Evolutionary conservation across 2,113 vertebrate species (phyloP).

Genomic region (Climacteris rufus): DNA sequence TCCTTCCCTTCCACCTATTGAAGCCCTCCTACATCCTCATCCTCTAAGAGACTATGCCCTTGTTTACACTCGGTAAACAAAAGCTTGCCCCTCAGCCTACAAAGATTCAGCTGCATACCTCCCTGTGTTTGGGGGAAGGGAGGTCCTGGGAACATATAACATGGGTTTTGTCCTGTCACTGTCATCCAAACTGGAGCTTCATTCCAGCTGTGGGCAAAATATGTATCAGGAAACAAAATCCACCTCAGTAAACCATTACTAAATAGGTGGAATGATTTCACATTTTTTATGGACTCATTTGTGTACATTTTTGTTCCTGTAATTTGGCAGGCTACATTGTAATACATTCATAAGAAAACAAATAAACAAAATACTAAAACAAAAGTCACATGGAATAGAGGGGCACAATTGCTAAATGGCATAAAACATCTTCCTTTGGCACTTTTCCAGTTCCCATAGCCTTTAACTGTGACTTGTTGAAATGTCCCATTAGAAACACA

Average conservation of each 20-base stretch:
- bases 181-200: background rate
- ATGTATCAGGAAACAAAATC: background rate
- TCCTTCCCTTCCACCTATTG: slow-evolving; percentile 37
- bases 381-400: slow-evolving; percentile 6
- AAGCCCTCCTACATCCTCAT: slow-evolving; percentile 23
- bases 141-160: background rate
- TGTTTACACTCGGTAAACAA: slow-evolving; percentile 4
- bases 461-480: slow-evolving; percentile 42
- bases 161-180: background rate
- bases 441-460: slow-evolving; percentile 51
- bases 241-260: background rate
- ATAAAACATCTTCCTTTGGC: slow-evolving; percentile 58
- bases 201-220: background rate
- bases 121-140: background rate
- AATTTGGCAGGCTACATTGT: slow-evolving; percentile 43
- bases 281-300: background rate
- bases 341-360: slow-evolving; percentile 42
- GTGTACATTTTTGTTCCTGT: slow-evolving; percentile 53
- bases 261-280: background rate
- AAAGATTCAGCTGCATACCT: background rate
- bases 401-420: slow-evolving; percentile 45
- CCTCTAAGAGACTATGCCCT: background rate
- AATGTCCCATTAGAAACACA: slow-evolving; percentile 28
- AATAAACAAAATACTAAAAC: slow-evolving; percentile 50
- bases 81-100: background rate